phyloP scores from a whole-genome alignment of 1,140 invertebrate genomes.

The Anthonomus grandis region DNA sequence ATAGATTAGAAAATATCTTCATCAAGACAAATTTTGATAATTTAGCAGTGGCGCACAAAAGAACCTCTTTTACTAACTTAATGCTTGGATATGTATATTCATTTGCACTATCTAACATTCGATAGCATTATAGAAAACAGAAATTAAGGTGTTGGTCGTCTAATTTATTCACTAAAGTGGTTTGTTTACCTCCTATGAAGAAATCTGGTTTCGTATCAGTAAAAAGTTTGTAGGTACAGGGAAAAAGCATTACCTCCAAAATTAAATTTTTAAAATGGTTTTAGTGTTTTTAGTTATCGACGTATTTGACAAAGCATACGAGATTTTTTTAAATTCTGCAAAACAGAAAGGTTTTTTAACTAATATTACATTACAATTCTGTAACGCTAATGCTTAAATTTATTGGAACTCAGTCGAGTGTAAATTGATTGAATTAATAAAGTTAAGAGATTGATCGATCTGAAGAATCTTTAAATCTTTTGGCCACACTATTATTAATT shows the following conservation, averaged over 20 bases:
- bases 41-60: conserved; percentile 5
- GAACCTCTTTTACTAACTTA: background rate
- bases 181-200: too few relatives aligned
- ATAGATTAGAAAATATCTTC: conserved; percentile 27
- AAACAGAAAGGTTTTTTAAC: background rate
- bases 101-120: background rate
- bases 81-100: background rate
- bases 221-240: conserved; percentile 4
- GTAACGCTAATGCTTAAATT: conserved; percentile 9
- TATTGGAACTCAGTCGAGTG: conserved; percentile 1
- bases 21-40: conserved; percentile 4
- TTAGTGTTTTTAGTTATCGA: background rate
- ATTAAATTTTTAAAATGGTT: background rate
- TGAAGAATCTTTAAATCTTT: conserved; percentile 3
- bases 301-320: background rate
- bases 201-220: too few relatives aligned
- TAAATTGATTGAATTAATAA: conserved; percentile 14
- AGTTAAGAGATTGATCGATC: conserved; percentile 17
- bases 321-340: background rate
- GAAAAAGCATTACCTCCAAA: conserved; percentile 1
- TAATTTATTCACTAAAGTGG: too few relatives aligned
- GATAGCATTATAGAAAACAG: background rate
- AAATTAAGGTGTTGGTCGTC: conserved; percentile 6
- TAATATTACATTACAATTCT: background rate
- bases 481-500: conserved; percentile 7